Percentiles rank a stretch among this genome's conserved stretches.
phyloP scores from a whole-genome alignment of 2,888 invertebrate genomes.

The Drosophila lutescens region DNA sequence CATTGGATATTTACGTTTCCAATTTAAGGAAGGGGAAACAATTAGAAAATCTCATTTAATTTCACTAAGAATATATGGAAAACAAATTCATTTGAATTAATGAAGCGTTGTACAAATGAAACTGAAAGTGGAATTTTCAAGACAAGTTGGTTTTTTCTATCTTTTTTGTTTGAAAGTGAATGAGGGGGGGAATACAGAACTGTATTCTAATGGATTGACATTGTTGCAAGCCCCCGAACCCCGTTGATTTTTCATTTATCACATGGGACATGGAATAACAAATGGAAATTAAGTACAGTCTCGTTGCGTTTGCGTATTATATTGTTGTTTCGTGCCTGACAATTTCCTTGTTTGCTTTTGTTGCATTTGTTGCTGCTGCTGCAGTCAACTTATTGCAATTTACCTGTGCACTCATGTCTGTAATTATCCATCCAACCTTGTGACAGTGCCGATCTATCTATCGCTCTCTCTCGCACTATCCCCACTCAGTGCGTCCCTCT shows the following conservation, averaged over 20 bases:
- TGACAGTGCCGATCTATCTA: slow-evolving; percentile 48
- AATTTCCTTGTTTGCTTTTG: slow-evolving; percentile 68
- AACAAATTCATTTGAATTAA: slow-evolving; percentile 43
- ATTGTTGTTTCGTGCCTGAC: slow-evolving; percentile 44
- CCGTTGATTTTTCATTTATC: slow-evolving; percentile 27
- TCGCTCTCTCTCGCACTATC: slow-evolving; percentile 11
- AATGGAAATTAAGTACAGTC: slow-evolving; percentile 64
- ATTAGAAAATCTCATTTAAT: slow-evolving; percentile 26
- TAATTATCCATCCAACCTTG: slow-evolving; percentile 73
- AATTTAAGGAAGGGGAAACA: slow-evolving; percentile 18
- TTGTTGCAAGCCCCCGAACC: not conserved
- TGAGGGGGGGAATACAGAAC: slow-evolving; percentile 1
- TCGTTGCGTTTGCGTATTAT: slow-evolving; percentile 29
- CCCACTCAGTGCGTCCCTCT: slow-evolving; percentile 29
- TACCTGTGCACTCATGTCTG: slow-evolving; percentile 67
- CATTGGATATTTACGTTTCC: slow-evolving; percentile 19
- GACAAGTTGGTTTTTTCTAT: slow-evolving; percentile 13
- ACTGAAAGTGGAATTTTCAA: slow-evolving; percentile 64
- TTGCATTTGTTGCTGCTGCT: slow-evolving; percentile 12
- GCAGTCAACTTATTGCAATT: slow-evolving; percentile 56
- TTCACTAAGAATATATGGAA: slow-evolving; percentile 5
- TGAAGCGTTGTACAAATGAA: slow-evolving; percentile 62
- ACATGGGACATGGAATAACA: slow-evolving; percentile 20
- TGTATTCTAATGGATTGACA: slow-evolving; percentile 45
- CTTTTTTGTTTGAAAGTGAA: not conserved